These are phyloP conservation scores for Holothuria glaberrima DNA, from an alignment of 35 echinoderm and acorn worm genomes.

Conservation along the genomic window DNA sequence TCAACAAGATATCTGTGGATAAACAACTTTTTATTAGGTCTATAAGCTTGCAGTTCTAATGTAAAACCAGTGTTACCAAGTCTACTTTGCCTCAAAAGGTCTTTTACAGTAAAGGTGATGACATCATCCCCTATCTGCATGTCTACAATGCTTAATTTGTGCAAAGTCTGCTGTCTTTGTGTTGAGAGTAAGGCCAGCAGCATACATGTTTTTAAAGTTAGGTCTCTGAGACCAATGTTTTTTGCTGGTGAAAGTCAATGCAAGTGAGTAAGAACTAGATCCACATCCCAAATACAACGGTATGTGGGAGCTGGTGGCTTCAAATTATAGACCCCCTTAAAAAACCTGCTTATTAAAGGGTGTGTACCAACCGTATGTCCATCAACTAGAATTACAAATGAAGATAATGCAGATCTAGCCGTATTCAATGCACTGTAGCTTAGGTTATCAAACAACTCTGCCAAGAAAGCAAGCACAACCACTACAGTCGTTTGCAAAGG, in stretches of 20 bases:
- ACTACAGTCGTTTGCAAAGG: slow-evolving; percentile 32
- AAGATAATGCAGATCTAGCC: slow-evolving; percentile 37
- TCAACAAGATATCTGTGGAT: background rate
- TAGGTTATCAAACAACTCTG: background rate
- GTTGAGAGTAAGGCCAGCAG: background rate
- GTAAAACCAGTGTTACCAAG: slow-evolving; percentile 8
- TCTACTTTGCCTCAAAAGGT: background rate
- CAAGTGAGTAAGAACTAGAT: background rate
- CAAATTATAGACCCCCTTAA: slow-evolving; percentile 41
- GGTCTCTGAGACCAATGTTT: background rate
- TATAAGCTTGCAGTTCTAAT: background rate
- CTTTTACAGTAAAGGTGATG: too few species aligned
- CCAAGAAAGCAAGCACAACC: slow-evolving; percentile 10
- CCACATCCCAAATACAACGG: background rate
- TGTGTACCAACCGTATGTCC: background rate
- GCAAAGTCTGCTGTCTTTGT: background rate
- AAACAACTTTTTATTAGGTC: background rate
- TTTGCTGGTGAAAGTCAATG: background rate
- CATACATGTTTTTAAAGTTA: slow-evolving; percentile 24
- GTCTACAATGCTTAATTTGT: background rate
- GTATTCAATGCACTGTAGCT: slow-evolving; percentile 62
- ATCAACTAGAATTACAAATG: slow-evolving; percentile 17
- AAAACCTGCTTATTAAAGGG: slow-evolving; percentile 35
- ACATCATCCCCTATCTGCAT: background rate
- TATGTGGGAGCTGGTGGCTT: slow-evolving; percentile 4